Conservation (phyloP, 2,888 invertebrate genomes). For the Toxonevra muliebris region DNA sequence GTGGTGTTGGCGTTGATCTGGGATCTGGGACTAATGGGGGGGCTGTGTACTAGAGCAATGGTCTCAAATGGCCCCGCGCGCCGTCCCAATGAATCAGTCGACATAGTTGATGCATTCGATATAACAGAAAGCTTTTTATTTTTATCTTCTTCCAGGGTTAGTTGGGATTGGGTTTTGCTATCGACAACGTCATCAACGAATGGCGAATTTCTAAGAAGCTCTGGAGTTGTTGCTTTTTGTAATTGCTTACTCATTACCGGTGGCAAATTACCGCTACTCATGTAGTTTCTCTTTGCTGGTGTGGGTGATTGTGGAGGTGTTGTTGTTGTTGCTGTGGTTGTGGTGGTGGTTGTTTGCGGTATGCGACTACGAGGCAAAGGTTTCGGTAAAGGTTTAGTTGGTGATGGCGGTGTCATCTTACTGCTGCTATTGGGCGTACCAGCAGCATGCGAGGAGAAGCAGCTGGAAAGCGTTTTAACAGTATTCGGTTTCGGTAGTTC, state of each 20-base stretch:
- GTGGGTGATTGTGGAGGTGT: slow-evolving; percentile 52
- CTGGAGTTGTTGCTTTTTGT: not conserved
- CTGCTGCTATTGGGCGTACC: slow-evolving; percentile 20
- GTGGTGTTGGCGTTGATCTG: too few species aligned
- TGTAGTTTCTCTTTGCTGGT: slow-evolving; percentile 33
- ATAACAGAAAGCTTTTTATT: slow-evolving; percentile 37
- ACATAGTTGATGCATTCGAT: slow-evolving; percentile 37
- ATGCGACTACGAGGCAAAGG: slow-evolving; percentile 52
- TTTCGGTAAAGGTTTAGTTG: slow-evolving; percentile 38
- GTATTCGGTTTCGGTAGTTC: slow-evolving; percentile 59
- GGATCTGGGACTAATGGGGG: slow-evolving; percentile 20
- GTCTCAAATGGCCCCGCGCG: slow-evolving; percentile 32
- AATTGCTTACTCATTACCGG: too few species aligned
- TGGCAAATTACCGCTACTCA: not conserved
- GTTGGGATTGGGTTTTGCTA: slow-evolving; percentile 7
- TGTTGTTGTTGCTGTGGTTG: slow-evolving; percentile 40
- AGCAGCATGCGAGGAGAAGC: slow-evolving; percentile 47
- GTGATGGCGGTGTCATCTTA: slow-evolving; percentile 25
- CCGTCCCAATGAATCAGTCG: slow-evolving; percentile 23
- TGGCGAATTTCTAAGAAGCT: not conserved
- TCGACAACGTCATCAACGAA: not conserved
- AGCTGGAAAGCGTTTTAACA: slow-evolving; percentile 54
- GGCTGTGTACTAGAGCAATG: slow-evolving; percentile 38
- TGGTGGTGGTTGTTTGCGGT: slow-evolving; percentile 53
- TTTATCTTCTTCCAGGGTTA: slow-evolving; percentile 25